Evolutionary conservation across 2,797 vertebrate species (phyloP), one percentile per base, ranked within the genome.

Genomic region (Siniperca obscura): DNA sequence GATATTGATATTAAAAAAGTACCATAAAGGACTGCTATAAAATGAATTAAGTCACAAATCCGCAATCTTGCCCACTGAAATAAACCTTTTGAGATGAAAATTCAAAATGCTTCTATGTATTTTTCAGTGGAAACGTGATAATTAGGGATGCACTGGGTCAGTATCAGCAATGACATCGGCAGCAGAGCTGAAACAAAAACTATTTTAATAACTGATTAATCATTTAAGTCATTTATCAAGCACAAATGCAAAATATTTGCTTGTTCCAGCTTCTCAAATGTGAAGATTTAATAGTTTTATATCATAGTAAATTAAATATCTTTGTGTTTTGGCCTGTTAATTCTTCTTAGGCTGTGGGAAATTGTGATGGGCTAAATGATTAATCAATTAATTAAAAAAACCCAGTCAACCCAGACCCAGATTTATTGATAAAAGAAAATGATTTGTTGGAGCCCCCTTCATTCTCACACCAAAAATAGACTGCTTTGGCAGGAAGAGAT

Each of bases 401-500:
- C 14, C 14, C 48, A 8, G 50, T 14, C 0, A 7, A 22, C n/a
- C n/a, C n/a, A n/a, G n/a, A n/a, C n/a, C n/a, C 22, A 42, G 22
- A 0, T 55, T 55, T 3, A 70, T 17, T 55, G 50, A 34, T 34
- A 1, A 16, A 16, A n/a, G 12, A n/a, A 6, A 9, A 22, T 34
- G 4, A 21, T 30, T 25, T 59, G 3, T 48, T 7, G 0, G 19
- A 22, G 1, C 30, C 25, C 19, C 13, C 5, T 44, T n/a, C 13
- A 38, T 42, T 74, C 46, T 34, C 25, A 44, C 12, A 38, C 57
- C 48, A 59, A n/a, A 62, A 77, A 53, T 34, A 67, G 69, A 44
- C 46, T 10, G 55, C 11, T 62, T n/a, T 25, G 30, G 44, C 81
- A 74, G 69, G 81, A 80, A 86, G 81, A 0, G 9, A 7, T 2